A percentile compares a stretch with the other conserved stretches of the same genome.
Conservation (phyloP, 2,797 vertebrate species). For the Nyctibius grandis region DNA sequence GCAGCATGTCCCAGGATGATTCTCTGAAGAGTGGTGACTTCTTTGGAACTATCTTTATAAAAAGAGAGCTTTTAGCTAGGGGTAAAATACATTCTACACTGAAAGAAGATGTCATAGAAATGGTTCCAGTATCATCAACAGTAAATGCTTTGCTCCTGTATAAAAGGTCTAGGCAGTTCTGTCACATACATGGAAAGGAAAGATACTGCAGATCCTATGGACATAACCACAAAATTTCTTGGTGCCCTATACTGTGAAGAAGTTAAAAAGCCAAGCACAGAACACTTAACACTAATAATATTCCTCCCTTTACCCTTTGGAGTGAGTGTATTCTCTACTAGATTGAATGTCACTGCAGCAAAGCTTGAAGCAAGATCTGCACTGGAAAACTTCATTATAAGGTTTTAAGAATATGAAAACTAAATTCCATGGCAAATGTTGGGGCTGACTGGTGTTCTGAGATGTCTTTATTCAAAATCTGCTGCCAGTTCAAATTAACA, state of each 20-base stretch:
- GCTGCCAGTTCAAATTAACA: slow-evolving; percentile 7
- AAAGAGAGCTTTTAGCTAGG: background rate
- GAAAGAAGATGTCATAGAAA: slow-evolving; percentile 8
- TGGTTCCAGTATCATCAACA: background rate
- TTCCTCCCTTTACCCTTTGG: background rate
- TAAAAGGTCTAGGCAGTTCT: slow-evolving; percentile 16
- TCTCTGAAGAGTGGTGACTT: background rate
- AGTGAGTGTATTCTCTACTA: background rate
- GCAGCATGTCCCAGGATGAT: background rate
- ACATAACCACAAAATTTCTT: background rate
- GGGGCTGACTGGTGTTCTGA: background rate
- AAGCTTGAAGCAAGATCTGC: background rate
- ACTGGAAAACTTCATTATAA: background rate
- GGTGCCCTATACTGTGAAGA: background rate
- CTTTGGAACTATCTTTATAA: background rate
- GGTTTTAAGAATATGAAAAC: background rate
- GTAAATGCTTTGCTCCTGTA: background rate
- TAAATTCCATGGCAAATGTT: background rate
- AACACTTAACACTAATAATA: background rate
- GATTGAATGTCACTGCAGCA: background rate
- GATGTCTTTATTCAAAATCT: slow-evolving; percentile 11
- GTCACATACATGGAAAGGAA: background rate
- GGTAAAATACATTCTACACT: background rate
- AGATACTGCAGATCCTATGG: background rate
- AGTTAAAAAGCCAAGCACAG: background rate